Base-by-base conservation (phyloP, 2,888 invertebrate species). In the Sarcophaga rosellei region DNA sequence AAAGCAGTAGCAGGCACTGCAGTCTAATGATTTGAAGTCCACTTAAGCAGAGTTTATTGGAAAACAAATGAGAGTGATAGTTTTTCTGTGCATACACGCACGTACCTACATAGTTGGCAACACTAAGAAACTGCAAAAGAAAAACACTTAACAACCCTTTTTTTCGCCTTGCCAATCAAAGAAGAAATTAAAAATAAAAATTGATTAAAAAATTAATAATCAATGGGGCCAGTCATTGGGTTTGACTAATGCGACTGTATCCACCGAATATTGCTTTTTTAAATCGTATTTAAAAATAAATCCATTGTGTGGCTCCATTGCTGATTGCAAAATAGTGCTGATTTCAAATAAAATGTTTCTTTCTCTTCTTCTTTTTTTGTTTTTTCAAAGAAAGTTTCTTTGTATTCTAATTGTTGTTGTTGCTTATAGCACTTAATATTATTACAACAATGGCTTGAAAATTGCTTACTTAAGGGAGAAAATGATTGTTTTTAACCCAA, bases 301-400 rank as follows among this genome's bases (percentile, higher is more conserved):
- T 35, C 10, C 59, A 59, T 66, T 20, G 45, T n/a, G 15, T 15
- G n/a, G 45, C 66, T 44, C 4, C 4, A 25, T 25, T 25, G 1
- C 8, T 35, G 35, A 35, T 35, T 85, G 78, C 78, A 81, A 83
- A 78, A 84, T 84, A 81, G 68, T 76, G 85, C 85, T 85, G 85
- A 85, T 80, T 59, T 68, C 53, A 53, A 53, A 15, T 53, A 53
- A 53, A 15, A 15, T 15, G 17, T 17, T 53, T 68, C 15, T 44
- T 57, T 57, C 35, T 44, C 59, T 47, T 59, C 1, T 35, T 69
- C 25, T 74, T 17, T 4, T 74, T 68, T 73, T 63, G 69, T 17
- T 4, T 74, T 68, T 73, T 63, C 45, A 65, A 74, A 68, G 11
- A 11, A 15, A 47, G 25, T 73, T 78, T 63, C n/a, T 78, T 68